Evolutionary conservation across 1,140 invertebrate genomes (phyloP).

Genomic region (Bombus ignitus): DNA sequence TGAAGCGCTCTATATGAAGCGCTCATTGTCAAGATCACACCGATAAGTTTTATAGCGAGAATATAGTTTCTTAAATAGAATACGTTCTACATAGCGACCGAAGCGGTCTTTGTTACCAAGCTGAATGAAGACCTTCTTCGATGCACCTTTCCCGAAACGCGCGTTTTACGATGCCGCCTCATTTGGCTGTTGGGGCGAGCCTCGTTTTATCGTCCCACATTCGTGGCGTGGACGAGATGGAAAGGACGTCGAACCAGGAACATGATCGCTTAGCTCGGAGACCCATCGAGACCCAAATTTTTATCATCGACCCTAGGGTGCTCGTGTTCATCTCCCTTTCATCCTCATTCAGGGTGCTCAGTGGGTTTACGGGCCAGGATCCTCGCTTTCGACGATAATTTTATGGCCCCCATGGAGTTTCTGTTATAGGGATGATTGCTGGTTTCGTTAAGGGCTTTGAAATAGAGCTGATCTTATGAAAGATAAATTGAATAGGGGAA

Average conservation of each 20-base stretch:
- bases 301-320: constrained; percentile 27
- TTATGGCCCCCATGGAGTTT: neutral
- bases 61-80: constrained; percentile 14
- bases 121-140: constrained; percentile 55
- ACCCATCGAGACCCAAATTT: constrained; percentile 60
- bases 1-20: neutral
- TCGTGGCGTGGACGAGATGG: constrained; percentile 42
- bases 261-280: constrained; percentile 60
- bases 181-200: constrained; percentile 56
- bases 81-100: constrained; percentile 15
- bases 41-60: neutral
- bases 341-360: neutral
- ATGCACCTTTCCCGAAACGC: constrained; percentile 61
- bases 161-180: constrained; percentile 59
- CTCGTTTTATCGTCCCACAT: constrained; percentile 69
- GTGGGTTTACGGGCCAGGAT: neutral
- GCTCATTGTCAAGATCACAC: too few relatives aligned
- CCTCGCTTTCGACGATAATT: neutral
- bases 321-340: constrained; percentile 44
- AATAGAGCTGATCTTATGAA: neutral
- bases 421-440: neutral
- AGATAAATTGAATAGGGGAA: neutral
- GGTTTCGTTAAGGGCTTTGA: neutral
- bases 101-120: constrained; percentile 10
- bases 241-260: constrained; percentile 67